phyloP scores from a whole-genome alignment of 2,113 vertebrate species.

The Apaloderma vittatum region DNA sequence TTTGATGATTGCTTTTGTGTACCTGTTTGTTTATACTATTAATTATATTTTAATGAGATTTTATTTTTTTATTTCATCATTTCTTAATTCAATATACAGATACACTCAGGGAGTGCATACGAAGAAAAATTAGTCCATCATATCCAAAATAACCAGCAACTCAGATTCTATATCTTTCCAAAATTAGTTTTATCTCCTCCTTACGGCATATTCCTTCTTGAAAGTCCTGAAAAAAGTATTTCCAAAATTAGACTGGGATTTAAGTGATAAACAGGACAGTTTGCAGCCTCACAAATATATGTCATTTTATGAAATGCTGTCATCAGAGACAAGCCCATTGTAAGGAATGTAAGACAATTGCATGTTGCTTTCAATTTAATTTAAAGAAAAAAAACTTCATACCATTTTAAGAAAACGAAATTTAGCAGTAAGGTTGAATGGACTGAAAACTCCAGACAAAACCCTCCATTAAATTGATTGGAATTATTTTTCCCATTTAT shows the following conservation, averaged over 20 bases:
- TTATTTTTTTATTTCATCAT: background rate
- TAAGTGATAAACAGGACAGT: background rate
- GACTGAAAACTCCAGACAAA: background rate
- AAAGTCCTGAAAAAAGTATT: background rate
- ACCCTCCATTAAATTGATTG: background rate
- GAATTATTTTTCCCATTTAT: background rate
- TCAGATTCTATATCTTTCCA: background rate
- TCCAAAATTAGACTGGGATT: background rate
- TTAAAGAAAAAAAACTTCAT: background rate
- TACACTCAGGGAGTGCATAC: background rate
- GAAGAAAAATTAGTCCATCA: background rate
- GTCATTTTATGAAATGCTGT: background rate
- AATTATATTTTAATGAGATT: background rate
- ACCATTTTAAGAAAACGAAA: background rate
- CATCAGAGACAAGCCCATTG: background rate
- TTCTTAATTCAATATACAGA: background rate
- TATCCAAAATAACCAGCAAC: background rate
- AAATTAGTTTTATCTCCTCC: background rate
- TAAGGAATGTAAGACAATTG: background rate
- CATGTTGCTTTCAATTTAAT: background rate
- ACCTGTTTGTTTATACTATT: background rate
- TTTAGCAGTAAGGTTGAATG: background rate
- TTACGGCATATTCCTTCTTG: background rate
- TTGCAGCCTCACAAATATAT: fast-evolving
- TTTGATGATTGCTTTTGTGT: background rate